phyloP scores from a whole-genome alignment of 2,797 vertebrate species.

The Gallinago solitaria region DNA sequence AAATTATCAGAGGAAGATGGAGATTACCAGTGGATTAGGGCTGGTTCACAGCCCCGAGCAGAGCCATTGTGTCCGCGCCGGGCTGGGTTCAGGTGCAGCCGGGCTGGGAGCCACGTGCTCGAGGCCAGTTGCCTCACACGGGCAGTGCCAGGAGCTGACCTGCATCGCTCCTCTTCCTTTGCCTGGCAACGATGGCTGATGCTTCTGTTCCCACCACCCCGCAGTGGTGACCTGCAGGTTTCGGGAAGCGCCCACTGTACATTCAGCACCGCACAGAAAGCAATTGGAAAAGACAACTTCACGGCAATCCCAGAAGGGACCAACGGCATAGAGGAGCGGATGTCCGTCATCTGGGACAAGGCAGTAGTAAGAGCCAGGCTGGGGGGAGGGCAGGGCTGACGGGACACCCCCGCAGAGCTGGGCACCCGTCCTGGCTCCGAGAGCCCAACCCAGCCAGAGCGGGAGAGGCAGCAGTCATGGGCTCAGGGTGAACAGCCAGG shows the following conservation, averaged over 20 bases:
- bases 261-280: conserved; percentile 97
- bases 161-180: neutral
- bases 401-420: neutral
- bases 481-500: neutral
- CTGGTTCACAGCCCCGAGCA: neutral
- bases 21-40: conserved; percentile 58
- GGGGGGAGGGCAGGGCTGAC: neutral
- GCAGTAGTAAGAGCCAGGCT: conserved; percentile 86
- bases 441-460: neutral
- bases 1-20: conserved; percentile 49
- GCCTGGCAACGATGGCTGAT: neutral
- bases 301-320: conserved; percentile 96
- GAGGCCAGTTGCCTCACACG: neutral
- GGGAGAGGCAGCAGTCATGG: fast-evolving
- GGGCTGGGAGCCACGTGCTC: neutral
- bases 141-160: neutral
- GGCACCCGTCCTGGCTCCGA: neutral
- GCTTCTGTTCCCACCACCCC: neutral
- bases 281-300: conserved; percentile 97
- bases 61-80: neutral
- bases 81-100: neutral
- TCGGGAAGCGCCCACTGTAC: conserved; percentile 95
- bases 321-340: conserved; percentile 94
- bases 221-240: conserved; percentile 93
- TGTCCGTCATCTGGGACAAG: conserved; percentile 98